These are phyloP conservation scores for Sarcophaga subvicina DNA, from an alignment of 2,888 invertebrate species.

Conservation along the genomic window DNA sequence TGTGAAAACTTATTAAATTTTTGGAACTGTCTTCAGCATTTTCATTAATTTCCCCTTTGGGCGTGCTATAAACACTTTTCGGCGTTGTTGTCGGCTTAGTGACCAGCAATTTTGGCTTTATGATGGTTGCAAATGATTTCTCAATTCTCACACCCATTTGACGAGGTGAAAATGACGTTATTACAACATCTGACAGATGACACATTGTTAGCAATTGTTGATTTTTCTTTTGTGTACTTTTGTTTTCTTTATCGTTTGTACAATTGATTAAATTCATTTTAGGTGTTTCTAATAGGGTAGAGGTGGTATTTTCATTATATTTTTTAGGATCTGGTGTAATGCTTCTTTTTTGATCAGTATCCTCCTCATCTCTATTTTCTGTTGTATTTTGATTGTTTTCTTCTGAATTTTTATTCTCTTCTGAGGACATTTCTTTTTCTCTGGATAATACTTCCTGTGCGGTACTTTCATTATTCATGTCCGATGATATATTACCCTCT, in stretches of 20 bases:
- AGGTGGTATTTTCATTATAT: constrained; percentile 30
- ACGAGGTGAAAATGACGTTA: constrained; percentile 80
- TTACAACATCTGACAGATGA: constrained; percentile 76
- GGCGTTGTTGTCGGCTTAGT: constrained; percentile 70
- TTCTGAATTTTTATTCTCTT: constrained; percentile 30
- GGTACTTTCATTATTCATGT: constrained; percentile 65
- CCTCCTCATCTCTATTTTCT: not conserved
- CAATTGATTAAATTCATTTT: constrained; percentile 73
- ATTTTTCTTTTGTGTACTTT: constrained; percentile 61
- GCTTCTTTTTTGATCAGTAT: constrained; percentile 26
- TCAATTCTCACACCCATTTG: constrained; percentile 76
- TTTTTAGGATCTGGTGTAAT: constrained; percentile 68
- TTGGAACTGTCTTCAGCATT: constrained; percentile 72
- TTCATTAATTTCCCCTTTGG: constrained; percentile 74
- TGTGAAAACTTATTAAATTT: constrained; percentile 73
- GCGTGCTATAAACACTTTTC: constrained; percentile 72
- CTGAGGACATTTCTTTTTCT: not conserved
- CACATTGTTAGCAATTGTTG: constrained; percentile 60
- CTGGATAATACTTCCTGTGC: not conserved
- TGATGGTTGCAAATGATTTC: constrained; percentile 78
- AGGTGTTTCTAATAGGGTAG: constrained; percentile 69
- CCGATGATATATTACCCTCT: constrained; percentile 75
- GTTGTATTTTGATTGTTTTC: not conserved
- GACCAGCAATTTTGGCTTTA: constrained; percentile 64
- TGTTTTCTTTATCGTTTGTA: constrained; percentile 75